Base-by-base conservation (phyloP, 2,113 vertebrate genomes). In the Pelodiscus sinensis region DNA sequence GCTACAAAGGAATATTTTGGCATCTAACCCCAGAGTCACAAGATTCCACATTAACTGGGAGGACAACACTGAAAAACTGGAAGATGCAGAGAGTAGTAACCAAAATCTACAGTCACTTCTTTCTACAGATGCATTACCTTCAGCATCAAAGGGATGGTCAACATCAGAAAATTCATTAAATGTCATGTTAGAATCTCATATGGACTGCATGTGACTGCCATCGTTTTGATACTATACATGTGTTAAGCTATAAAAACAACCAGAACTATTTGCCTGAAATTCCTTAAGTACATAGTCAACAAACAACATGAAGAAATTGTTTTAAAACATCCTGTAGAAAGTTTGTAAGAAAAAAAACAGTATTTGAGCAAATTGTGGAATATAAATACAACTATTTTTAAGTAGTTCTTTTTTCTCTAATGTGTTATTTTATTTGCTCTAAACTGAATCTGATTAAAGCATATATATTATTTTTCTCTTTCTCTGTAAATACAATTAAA, bases 41-140 rank as follows among this genome's bases (percentile, higher is more conserved):
- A 98, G 98, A 96, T 98, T 98, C 89, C 98, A 98, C 93, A 98
- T 98, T 97, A 98, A 98, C 8, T 98, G 98, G 98, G 98, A 98
- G 95, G 98, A 98, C 95, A 98, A 98, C 95, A 97, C 98, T 93
- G 98, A 98, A 96, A 98, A 98, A 97, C 96, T 98, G 96, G 98
- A 98, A 97, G 98, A 98, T 95, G 96, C 97, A 94, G 98, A 98
- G 94, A 98, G 98, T 96, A 98, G 98, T 95, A 98, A 98, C 89
- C 98, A 97, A 91, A 98, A 98, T 65, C 97, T 98, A 96, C 98
- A 98, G 86, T 98, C 98, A 9, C 96, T 98, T 97, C 98, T 98
- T 97, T 98, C 98, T 86, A 98, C 98, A 97, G 98, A 98, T 94
- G 97, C 97, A 15, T 96, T 98, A 96, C 98, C 98, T 92, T 98